Conservation (phyloP, 2,113 vertebrate genomes). For the Crotophaga sulcirostris region DNA sequence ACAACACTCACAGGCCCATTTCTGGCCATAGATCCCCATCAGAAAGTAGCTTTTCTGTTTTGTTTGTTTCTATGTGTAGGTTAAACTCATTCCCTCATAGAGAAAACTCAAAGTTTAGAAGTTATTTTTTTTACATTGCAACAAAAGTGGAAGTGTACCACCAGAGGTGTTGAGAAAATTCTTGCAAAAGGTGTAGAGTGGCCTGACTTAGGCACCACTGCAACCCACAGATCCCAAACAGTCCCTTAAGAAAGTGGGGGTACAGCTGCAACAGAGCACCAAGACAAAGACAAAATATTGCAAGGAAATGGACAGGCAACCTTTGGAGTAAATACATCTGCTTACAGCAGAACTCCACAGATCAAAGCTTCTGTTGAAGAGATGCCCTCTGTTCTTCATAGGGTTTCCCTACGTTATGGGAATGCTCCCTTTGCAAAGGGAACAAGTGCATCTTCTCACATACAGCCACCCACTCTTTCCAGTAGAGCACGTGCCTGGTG, state of each 20-base stretch:
- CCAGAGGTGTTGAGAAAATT: not conserved
- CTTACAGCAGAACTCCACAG: not conserved
- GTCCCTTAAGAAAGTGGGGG: not conserved
- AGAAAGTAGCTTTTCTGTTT: not conserved
- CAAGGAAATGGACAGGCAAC: not conserved
- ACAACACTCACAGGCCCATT: not conserved
- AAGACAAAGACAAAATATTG: not conserved
- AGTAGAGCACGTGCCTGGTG: not conserved
- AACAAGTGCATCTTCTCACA: not conserved
- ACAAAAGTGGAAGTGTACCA: not conserved
- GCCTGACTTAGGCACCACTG: not conserved
- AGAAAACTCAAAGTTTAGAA: not conserved
- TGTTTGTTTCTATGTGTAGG: not conserved
- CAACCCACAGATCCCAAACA: not conserved
- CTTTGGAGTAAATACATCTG: not conserved
- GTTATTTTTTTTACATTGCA: not conserved
- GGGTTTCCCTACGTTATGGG: not conserved
- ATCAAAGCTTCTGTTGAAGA: not conserved
- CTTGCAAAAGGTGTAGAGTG: not conserved
- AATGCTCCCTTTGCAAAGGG: not conserved
- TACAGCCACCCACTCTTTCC: not conserved
- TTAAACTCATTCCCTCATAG: not conserved
- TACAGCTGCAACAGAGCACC: not conserved
- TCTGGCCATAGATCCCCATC: not conserved
- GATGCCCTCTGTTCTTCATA: not conserved